phyloP scores from a whole-genome alignment of 2,888 invertebrate genomes.

The Caenorhabditis drosophilae region DNA sequence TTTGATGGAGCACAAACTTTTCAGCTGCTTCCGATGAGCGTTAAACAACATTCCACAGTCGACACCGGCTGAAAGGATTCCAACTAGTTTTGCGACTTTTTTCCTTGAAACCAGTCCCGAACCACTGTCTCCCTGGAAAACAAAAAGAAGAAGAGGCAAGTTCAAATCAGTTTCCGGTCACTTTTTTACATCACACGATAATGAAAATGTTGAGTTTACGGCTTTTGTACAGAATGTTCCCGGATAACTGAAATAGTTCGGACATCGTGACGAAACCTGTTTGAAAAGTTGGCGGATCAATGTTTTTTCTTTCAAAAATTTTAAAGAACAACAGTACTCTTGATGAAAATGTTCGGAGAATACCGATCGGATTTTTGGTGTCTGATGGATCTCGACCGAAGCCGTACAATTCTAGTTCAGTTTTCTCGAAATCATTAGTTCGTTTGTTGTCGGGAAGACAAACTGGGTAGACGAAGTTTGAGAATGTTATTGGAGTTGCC shows the following conservation, averaged over 20 bases:
- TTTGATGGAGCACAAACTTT: neutral
- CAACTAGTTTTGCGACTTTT: slow-evolving; percentile 23
- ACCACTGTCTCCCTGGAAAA: slow-evolving; percentile 36
- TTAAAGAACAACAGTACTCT: neutral
- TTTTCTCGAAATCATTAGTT: neutral
- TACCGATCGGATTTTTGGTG: slow-evolving; percentile 1
- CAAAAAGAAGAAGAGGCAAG: neutral
- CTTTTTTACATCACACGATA: slow-evolving; percentile 25
- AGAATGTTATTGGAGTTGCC: slow-evolving; percentile 17
- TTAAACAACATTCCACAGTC: slow-evolving; percentile 4
- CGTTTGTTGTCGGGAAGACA: slow-evolving; percentile 11
- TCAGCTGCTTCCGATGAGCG: neutral
- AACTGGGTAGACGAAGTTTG: slow-evolving; percentile 14
- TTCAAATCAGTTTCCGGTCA: neutral
- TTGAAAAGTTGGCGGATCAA: slow-evolving; percentile 6
- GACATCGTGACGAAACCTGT: slow-evolving; percentile 9
- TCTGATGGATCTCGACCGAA: slow-evolving; percentile 23
- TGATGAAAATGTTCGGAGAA: neutral
- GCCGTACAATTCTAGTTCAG: slow-evolving; percentile 18
- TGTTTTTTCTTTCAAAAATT: slow-evolving; percentile 5
- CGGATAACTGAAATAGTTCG: slow-evolving; percentile 8
- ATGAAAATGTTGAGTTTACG: slow-evolving; percentile 7
- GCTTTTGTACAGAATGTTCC: slow-evolving; percentile 20
- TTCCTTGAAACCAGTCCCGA: slow-evolving; percentile 12
- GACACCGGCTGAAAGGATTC: slow-evolving; percentile 25